Evolutionary conservation across 2,888 invertebrate species (phyloP), one percentile per base, ranked within the genome.

Genomic region (Eudasyphora cyanicolor): DNA sequence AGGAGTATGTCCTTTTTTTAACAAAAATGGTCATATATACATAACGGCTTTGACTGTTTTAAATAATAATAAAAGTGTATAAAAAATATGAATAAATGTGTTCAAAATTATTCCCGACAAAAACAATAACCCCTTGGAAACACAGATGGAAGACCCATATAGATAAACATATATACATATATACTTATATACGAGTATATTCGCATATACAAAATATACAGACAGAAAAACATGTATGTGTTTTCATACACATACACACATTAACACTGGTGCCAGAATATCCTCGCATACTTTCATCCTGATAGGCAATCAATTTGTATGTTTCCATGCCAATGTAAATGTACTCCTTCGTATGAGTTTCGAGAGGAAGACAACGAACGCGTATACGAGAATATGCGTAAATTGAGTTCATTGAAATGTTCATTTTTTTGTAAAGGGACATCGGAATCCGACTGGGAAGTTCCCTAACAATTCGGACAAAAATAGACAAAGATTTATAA

Each of bases 11-110:
- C 12, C n/a, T 64, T n/a, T 64, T 38, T 14, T 3, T 21, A 35
- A 38, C 19, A 64, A 35, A 64, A 12, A n/a, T n/a, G 35, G 29
- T n/a, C 8, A 51, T 10, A 42, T 45, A 75, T 75, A 21, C 32
- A 42, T 27, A 76, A n/a, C n/a, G 76, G 6, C 45, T n/a, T 1
- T 35, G 57, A 57, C 57, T 76, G 51, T 54, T 76, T n/a, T 24
- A 45, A 69, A 76, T 42, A 69, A 69, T 24, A 69, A 69, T 27
- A 60, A 32, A 29, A 24, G 14, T n/a, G n/a, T n/a, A n/a, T n/a
- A n/a, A 10, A 73, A 75, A 75, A 75, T 7, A 75, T 32, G 49
- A 24, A 62, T 62, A 75, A 49, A 75, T 62, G 45, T 62, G 35
- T 49, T 29, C 7, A 57, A 75, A 49, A 12, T 32, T 45, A 49